Conservation (phyloP, 2,888 invertebrate genomes). For the Argyra leucocephala region DNA sequence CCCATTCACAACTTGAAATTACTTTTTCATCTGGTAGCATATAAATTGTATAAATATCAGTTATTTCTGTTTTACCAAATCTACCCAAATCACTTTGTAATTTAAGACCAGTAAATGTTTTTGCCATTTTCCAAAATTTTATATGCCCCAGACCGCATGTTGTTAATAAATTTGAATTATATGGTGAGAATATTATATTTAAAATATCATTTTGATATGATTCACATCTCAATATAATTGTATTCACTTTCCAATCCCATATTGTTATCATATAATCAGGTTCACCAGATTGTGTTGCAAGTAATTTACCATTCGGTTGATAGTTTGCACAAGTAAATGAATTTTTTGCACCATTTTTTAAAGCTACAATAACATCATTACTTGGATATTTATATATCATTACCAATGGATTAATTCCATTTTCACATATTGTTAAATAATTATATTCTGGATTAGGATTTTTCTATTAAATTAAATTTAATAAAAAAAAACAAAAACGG, state of each 20-base stretch:
- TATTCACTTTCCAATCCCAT: slow-evolving; percentile 76
- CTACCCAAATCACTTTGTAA: slow-evolving; percentile 78
- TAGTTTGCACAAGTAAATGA: slow-evolving; percentile 66
- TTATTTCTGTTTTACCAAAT: slow-evolving; percentile 87
- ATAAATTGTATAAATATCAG: slow-evolving; percentile 74
- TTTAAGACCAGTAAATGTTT: slow-evolving; percentile 84
- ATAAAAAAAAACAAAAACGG: background rate
- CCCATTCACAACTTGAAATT: slow-evolving; percentile 81
- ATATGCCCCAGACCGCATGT: slow-evolving; percentile 71
- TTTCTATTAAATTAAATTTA: slow-evolving; percentile 42
- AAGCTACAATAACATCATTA: slow-evolving; percentile 61
- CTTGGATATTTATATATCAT: slow-evolving; percentile 77
- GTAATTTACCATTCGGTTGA: slow-evolving; percentile 68
- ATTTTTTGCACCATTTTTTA: slow-evolving; percentile 64
- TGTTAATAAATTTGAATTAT: slow-evolving; percentile 67
- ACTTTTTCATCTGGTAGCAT: slow-evolving; percentile 85
- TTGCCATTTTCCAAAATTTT: slow-evolving; percentile 88
- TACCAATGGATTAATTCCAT: slow-evolving; percentile 62
- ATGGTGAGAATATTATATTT: slow-evolving; percentile 70
- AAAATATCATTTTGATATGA: slow-evolving; percentile 76
- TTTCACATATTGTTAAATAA: slow-evolving; percentile 79
- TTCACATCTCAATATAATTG: slow-evolving; percentile 66
- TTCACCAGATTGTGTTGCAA: slow-evolving; percentile 63
- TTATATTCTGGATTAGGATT: slow-evolving; percentile 51
- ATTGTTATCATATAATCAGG: slow-evolving; percentile 82